phyloP scores from a whole-genome alignment of 2,113 vertebrate genomes.

The Cottus gobio region DNA sequence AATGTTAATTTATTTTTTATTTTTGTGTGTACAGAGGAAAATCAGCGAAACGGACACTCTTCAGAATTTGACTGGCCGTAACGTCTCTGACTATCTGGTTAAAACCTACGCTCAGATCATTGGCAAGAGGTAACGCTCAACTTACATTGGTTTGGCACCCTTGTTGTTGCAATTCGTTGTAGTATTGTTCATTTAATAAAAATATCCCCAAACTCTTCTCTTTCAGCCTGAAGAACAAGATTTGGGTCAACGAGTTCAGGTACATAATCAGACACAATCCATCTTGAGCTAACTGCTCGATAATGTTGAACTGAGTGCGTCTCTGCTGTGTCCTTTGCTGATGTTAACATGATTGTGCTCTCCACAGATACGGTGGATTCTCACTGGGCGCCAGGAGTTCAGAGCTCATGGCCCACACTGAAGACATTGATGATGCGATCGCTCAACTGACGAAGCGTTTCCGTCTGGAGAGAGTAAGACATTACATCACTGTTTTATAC shows the following conservation, averaged over 20 bases:
- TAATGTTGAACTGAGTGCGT: background rate
- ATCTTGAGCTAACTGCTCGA: background rate
- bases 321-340: conserved; percentile 5
- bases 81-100: conserved; percentile 97
- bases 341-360: conserved; percentile 11
- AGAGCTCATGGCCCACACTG: conserved; percentile 82
- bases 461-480: conserved; percentile 86
- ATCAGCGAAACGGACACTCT: conserved; percentile 85
- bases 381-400: conserved; percentile 91
- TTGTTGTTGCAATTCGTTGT: background rate
- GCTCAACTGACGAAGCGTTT: conserved; percentile 87
- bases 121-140: conserved; percentile 90
- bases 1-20: background rate
- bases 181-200: background rate
- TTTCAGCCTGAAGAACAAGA: conserved; percentile 94
- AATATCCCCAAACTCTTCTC: background rate
- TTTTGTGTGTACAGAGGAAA: conserved; percentile 73
- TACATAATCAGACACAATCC: conserved; percentile 69
- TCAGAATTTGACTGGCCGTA: conserved; percentile 94
- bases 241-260: conserved; percentile 99
- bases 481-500: conserved; percentile 4
- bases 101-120: conserved; percentile 98
- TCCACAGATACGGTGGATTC: conserved; percentile 93
- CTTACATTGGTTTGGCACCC: background rate
- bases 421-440: conserved; percentile 89